Percentiles rank a stretch among this genome's conserved stretches.
Evolutionary conservation across 2,113 vertebrate genomes (phyloP).

Genomic region (Pelvicachromis taeniatus): DNA sequence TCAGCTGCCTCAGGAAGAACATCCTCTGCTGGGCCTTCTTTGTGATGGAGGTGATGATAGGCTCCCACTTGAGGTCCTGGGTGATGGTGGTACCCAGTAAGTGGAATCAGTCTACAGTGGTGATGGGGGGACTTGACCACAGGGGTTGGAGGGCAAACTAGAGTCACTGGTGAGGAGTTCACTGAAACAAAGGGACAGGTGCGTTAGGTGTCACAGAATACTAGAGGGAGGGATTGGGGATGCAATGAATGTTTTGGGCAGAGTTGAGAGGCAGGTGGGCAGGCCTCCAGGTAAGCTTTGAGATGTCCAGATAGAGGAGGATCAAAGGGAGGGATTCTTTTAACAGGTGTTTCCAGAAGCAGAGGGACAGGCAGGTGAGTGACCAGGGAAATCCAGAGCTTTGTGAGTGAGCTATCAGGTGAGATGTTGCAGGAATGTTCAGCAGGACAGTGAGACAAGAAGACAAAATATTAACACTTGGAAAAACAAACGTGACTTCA

Average conservation of each 20-base stretch:
- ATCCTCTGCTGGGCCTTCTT: no score
- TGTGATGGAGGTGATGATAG: no score
- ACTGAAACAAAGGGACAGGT: background rate
- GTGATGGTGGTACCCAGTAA: no score
- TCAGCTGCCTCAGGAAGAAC: no score
- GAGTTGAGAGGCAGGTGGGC: background rate
- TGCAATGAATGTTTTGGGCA: background rate
- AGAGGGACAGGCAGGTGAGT: background rate
- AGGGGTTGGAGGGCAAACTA: background rate
- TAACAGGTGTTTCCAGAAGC: background rate
- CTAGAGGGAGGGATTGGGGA: no score
- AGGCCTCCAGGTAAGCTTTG: background rate
- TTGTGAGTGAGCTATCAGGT: background rate
- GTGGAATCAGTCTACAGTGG: no score
- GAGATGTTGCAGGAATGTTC: background rate
- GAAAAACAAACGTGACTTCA: background rate
- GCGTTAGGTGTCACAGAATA: no score
- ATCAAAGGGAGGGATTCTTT: background rate
- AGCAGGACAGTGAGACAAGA: background rate
- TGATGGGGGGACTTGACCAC: background rate
- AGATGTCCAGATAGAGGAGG: background rate
- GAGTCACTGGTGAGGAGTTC: background rate
- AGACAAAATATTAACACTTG: background rate
- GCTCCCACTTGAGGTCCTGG: no score
- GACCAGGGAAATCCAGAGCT: background rate